Evolutionary conservation across 92 coral and sea anemone species (phyloP), one percentile per base, ranked within the genome.

Genomic region (Paramuricea clavata): DNA sequence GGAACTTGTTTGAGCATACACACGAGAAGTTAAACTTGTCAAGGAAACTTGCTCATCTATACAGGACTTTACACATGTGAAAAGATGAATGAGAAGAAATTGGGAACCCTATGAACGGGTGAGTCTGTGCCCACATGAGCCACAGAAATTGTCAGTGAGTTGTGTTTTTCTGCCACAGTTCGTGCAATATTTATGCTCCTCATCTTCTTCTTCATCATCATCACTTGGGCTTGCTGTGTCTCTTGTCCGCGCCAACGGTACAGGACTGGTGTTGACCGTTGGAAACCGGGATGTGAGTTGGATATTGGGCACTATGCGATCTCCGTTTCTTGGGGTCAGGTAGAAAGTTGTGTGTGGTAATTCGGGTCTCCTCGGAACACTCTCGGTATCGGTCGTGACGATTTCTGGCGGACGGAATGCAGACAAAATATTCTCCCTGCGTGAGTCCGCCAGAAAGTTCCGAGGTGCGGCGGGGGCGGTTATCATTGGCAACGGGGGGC

Each of bases 131-230:
- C 99, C 99, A 69, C 99, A 97, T 8, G 87, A 87, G 22, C 98
- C 98, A 73, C 99, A 97, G 56, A 94, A 97, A 76, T 97, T 97
- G 82, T 97, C 97, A n/a, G 83, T 64, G 15, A 27, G 86, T 78
- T 75, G 92, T 19, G 93, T 94, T 50, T 91, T 93, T 34, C 95
- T 90, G 16, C 99, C 99, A 77, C 99, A 97, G 76, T 97, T 87
- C 21, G 98, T 97, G 75, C 99, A 97, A 82, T 86, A 97, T 56
- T 94, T 97, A 42, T 82, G 81, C 15, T 81, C 44, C 9, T 89
- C 88, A 1, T 92, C 94, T 2, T 81, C 94, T 28, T 85, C 88
- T 31, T 93, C 88, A 34, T 92, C 80, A 21, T 81, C 87, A 42
- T 78, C 61, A 77, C 79, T 88, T 39, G 91, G 86, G 30, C 93